Percentiles rank a stretch among this genome's conserved stretches.
phyloP scores from a whole-genome alignment of 2,113 vertebrate genomes.

The Damaliscus lunatus region DNA sequence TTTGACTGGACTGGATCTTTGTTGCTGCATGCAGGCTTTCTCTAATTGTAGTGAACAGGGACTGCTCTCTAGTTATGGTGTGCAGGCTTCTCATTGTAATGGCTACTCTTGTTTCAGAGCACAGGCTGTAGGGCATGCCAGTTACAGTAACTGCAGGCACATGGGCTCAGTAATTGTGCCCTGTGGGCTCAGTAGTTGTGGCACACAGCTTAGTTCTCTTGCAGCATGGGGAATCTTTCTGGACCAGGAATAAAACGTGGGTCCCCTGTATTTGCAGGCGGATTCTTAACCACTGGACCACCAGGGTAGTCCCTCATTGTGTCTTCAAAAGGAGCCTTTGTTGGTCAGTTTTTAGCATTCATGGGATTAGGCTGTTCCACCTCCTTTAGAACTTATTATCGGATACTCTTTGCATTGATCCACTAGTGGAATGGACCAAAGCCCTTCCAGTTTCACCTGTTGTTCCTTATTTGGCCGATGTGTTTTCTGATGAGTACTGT shows the following conservation, averaged over 20 bases:
- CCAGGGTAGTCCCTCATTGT: background rate
- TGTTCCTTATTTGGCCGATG: background rate
- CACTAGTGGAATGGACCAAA: background rate
- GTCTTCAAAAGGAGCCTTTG: background rate
- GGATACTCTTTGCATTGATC: background rate
- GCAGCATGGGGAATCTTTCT: background rate
- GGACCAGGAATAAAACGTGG: background rate
- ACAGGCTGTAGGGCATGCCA: background rate
- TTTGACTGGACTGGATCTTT: background rate
- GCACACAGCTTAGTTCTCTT: background rate
- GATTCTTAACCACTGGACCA: background rate
- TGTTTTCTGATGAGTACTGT: background rate
- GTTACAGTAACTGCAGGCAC: background rate
- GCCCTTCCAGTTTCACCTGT: background rate
- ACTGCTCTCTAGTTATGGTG: background rate
- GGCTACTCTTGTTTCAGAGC: background rate
- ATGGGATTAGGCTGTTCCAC: background rate
- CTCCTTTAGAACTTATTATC: background rate
- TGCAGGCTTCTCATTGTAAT: background rate
- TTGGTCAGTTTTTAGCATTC: background rate
- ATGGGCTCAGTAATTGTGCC: background rate
- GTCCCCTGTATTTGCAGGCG: background rate
- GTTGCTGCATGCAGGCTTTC: background rate
- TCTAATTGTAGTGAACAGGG: background rate
- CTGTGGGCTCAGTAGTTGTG: background rate